Evolutionary conservation across 2,888 invertebrate genomes (phyloP).

Genomic region (Dasypolia templi): DNA sequence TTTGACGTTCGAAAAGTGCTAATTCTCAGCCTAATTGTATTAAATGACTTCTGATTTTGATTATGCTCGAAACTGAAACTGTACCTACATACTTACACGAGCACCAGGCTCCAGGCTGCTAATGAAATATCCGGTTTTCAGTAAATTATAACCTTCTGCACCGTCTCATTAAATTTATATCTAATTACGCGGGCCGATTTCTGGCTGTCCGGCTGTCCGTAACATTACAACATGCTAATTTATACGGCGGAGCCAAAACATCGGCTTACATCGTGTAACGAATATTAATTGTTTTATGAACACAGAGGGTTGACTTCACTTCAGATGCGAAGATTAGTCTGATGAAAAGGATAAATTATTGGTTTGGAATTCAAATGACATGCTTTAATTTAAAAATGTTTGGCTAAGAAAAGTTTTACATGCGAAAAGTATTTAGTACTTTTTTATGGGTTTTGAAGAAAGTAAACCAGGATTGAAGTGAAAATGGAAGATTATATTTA

Average conservation of each 20-base stretch:
- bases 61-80: too few relatives aligned
- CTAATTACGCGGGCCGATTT: conserved; percentile 82
- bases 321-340: conserved; percentile 29
- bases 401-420: too few relatives aligned
- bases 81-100: too few relatives aligned
- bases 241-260: conserved; percentile 72
- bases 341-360: conserved; percentile 1
- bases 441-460: too few relatives aligned
- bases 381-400: not conserved
- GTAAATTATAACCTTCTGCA: not conserved
- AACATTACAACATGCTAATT: conserved; percentile 66
- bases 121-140: not conserved
- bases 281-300: conserved; percentile 68
- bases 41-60: too few relatives aligned
- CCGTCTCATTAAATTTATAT: conserved; percentile 78
- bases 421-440: too few relatives aligned
- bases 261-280: conserved; percentile 71
- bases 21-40: too few relatives aligned
- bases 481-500: too few relatives aligned
- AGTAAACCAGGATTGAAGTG: too few relatives aligned
- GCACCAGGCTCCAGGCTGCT: not conserved
- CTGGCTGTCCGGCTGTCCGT: conserved; percentile 63
- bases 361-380: not conserved
- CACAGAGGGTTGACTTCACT: conserved; percentile 3
- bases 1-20: too few relatives aligned